Evolutionary conservation across 2,888 invertebrate species (phyloP), one percentile per base, ranked within the genome.

Genomic region (Pycnomerus fuliginosus): DNA sequence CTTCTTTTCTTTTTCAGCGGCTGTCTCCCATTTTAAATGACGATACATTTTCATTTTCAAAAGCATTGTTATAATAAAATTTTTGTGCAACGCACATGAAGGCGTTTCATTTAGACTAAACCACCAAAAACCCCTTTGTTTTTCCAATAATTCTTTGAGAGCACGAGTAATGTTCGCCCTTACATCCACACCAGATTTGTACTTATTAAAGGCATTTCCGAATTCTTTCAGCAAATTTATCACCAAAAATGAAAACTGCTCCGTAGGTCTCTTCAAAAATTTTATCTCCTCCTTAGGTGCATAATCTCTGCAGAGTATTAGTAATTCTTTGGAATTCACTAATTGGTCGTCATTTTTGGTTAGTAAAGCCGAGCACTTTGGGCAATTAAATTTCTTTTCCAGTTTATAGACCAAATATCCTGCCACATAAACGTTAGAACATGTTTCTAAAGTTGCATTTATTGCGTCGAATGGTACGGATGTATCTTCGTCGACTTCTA

Each of bases 341-440:
- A 33, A 10, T 2, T 33, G 17, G 4, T 33, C 33, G 33, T 10
- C 33, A 20, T 5, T 33, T 20, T 20, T 22, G 3, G 5, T 33
- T 12, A 33, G 15, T 10, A 23, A 17, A 4, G 12, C 11, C 11
- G 20, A 16, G 20, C 22, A 33, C 12, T 33, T 20, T 11, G 4
- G 4, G 22, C 33, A 33, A 14, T 33, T 33, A n/a, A 33, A 24
- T 33, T 33, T 33, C 3, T 33, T 33, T 33, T 20, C 3, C 5
- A 33, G 33, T 20, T 33, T 33, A n/a, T 33, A 10, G 5, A 33
- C 16, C 33, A 33, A 22, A 33, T 33, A 33, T 20, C 22, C 22
- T 5, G 33, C 33, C 15, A 33, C 33, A 22, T 33, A 33, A 33
- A 33, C 33, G 20, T 33, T 33, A 13, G 33, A 33, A 20, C 33